Base-by-base conservation (phyloP, 1,140 invertebrate genomes). In the Euura saliciscinereae region DNA sequence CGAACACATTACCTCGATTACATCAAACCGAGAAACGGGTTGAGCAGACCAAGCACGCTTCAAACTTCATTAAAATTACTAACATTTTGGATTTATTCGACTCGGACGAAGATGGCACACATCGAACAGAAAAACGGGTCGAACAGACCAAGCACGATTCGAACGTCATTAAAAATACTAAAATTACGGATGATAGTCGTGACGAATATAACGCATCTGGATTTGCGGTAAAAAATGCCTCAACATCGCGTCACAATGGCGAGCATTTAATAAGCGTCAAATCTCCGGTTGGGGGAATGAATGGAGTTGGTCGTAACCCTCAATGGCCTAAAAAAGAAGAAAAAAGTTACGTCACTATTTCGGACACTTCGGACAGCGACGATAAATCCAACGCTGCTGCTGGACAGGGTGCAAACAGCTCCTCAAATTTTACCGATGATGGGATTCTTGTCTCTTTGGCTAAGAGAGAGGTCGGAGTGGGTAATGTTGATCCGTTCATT, bases 401-500 rank as follows among this genome's bases (percentile, higher is more conserved):
- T 59, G 51, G 10, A 11, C 51, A 59, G 3, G 0, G 13, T 8
- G 51, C 13, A 8, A 6, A 59, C 51, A 59, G 51, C 13, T 8
- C 6, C 44, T 71, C n/a, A 66, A 73, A 76, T 45, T 45, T 43
- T n/a, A 75, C 77, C 73, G 71, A 74, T 10, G 71, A 73, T 51
- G 44, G 67, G 8, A 69, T 71, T 10, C 70, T 66, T 73, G 1
- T 70, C 13, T 64, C 66, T 59, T 45, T 75, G 2, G 74, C 76
- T 11, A 77, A 73, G 69, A 43, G 75, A 67, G 77, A 81, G 70
- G 71, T 76, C 65, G 73, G 76, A 28, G 71, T 75, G 46, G 65
- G 46, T 65, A 76, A 80, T 45, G 72, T 79, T 42, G 72, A 82
- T 77, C 69, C 78, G 45, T 2, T 80, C 6, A 1, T 64, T 13